Conservation (phyloP, 2,888 invertebrate genomes). For the Mamestra brassicae region DNA sequence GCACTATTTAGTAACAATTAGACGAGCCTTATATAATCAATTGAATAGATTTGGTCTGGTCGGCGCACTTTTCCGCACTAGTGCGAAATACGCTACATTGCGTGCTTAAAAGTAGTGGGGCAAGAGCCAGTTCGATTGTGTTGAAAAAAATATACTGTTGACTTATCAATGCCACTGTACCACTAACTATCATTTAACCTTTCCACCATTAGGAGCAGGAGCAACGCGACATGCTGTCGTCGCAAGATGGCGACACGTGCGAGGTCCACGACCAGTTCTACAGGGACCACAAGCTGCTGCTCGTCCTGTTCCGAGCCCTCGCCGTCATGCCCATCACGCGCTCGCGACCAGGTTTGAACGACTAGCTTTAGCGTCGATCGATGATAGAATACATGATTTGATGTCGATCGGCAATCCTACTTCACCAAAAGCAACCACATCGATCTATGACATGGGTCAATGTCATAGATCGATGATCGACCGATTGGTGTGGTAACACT, state of each 20-base stretch:
- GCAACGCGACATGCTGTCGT: slow-evolving; percentile 88
- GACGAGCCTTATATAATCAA: too few species aligned
- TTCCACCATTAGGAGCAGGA: slow-evolving; percentile 80
- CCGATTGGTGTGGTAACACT: too few species aligned
- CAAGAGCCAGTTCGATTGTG: too few species aligned
- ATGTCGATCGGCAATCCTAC: neutral
- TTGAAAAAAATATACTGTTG: neutral
- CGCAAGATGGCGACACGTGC: slow-evolving; percentile 91
- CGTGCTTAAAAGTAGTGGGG: too few species aligned
- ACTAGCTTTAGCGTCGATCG: neutral
- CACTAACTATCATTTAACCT: neutral
- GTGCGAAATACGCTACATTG: too few species aligned
- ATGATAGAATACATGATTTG: neutral
- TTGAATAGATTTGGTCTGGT: too few species aligned
- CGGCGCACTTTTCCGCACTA: too few species aligned
- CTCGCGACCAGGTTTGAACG: slow-evolving; percentile 87
- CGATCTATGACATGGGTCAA: neutral
- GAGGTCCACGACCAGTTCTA: slow-evolving; percentile 93
- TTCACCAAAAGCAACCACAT: neutral
- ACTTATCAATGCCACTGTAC: neutral
- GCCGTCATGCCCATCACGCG: slow-evolving; percentile 93
- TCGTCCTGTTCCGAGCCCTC: slow-evolving; percentile 91
- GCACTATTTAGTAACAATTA: too few species aligned
- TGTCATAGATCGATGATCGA: too few species aligned
- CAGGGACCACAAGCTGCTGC: slow-evolving; percentile 92